Base-by-base conservation (phyloP, 1,140 invertebrate genomes). In the Potamilus streckersoni region DNA sequence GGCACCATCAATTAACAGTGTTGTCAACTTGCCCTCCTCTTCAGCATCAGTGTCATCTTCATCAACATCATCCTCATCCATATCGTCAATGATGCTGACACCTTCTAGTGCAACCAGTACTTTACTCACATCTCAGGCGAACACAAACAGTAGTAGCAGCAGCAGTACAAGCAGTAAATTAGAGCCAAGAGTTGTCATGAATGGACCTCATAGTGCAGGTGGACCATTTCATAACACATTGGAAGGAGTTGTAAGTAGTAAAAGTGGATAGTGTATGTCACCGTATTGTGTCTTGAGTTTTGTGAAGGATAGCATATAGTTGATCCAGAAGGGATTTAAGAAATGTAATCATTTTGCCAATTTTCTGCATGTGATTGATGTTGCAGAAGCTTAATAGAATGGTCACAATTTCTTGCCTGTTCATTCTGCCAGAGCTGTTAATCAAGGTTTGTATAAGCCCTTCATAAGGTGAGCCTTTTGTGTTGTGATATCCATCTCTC, bases 121-220 rank as follows among this genome's bases (percentile, higher is more conserved):
- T 67, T 76, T 70, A 60, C 56, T 60, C 59, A 81, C 80, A 76
- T 81, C 79, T 80, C 83, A 85, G 77, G 79, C 80, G 71, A 82
- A 77, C 67, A 82, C 78, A 77, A 86, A 81, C 71, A 82, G 67
- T 79, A 79, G 69, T 80, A 71, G 71, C 63, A 82, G 75, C 73
- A 82, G 79, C 74, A 82, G 79, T 79, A 81, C 84, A 71, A 74
- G 73, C 88, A 73, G 85, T 88, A 69, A 79, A 74, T 38, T 73
- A 79, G 38, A 67, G 63, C 69, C 74, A 57, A 69, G 60, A 76
- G 73, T 83, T n/a, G 82, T 86, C 20, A 84, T 87, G 82, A 90
- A 88, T 82, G 87, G 87, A 80, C 87, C 87, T 71, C 69, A 82
- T 68, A 86, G 79, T 87, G 80, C 83, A 78, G 83, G 82, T 80